Percentiles rank a stretch among this genome's conserved stretches.
These are phyloP conservation scores for Mastacembelus armatus DNA, from an alignment of 2,797 vertebrate species.

Conservation along the genomic window DNA sequence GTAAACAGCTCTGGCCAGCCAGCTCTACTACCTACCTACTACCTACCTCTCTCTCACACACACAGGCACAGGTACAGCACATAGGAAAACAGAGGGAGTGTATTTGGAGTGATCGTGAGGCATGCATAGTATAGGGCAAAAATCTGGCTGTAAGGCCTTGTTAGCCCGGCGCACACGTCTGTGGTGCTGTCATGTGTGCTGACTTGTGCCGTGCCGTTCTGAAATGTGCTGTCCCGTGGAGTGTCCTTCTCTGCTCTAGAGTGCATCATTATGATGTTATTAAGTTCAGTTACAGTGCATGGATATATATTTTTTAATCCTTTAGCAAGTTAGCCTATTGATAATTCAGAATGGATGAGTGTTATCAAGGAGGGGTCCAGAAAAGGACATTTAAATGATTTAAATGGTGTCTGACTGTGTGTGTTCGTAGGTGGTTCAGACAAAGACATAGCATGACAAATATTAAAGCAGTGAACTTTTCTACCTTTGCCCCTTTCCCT, in stretches of 20 bases:
- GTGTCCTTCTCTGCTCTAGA: conserved; percentile 74
- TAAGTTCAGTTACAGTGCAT: conserved; percentile 66
- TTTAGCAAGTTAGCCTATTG: conserved; percentile 24
- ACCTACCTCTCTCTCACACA: conserved; percentile 74
- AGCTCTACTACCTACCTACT: conserved; percentile 70
- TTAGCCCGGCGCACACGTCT: conserved; percentile 74
- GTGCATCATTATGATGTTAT: conserved; percentile 69
- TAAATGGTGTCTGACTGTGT: conserved; percentile 49
- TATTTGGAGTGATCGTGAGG: conserved; percentile 77
- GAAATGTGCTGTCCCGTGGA: conserved; percentile 74
- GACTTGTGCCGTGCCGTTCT: conserved; percentile 77
- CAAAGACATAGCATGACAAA: conserved; percentile 46
- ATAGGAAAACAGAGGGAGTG: conserved; percentile 68
- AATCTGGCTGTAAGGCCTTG: conserved; percentile 63
- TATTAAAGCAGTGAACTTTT: conserved; percentile 47
- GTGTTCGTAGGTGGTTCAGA: conserved; percentile 41
- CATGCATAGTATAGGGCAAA: conserved; percentile 70
- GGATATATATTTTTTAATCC: conserved; percentile 52
- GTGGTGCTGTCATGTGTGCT: conserved; percentile 79
- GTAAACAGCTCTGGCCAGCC: conserved; percentile 80
- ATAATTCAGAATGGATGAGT: conserved; percentile 44
- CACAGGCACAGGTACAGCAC: conserved; percentile 79
- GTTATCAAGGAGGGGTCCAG: conserved; percentile 42
- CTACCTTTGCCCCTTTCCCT: conserved; percentile 14
- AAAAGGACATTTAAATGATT: conserved; percentile 39